A percentile compares a stretch with the other conserved stretches of the same genome.
Conservation (phyloP, 2,888 invertebrate species). For the Dioctria linearis region DNA sequence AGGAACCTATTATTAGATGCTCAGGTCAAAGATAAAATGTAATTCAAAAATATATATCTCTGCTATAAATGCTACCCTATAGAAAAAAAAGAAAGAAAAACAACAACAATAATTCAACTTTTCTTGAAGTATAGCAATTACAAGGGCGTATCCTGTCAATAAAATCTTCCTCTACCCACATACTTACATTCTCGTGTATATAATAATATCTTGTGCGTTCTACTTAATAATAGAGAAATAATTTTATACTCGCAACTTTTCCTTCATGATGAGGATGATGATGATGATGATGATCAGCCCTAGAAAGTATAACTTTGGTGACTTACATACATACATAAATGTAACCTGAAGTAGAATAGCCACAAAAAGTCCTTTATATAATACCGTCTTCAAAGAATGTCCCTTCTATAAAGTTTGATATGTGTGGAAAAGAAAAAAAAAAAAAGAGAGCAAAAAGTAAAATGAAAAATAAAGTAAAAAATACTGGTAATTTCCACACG, state of each 20-base stretch:
- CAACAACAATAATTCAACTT: slow-evolving; percentile 2
- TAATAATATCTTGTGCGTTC: slow-evolving; percentile 2
- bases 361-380: slow-evolving; percentile 36
- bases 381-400: slow-evolving; percentile 17
- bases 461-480: neutral
- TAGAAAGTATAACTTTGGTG: slow-evolving; percentile 36
- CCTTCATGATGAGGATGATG: slow-evolving; percentile 8
- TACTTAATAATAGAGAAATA: slow-evolving; percentile 30
- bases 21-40: no score
- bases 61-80: no score
- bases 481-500: slow-evolving; percentile 34
- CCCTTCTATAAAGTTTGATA: slow-evolving; percentile 30
- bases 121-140: slow-evolving; percentile 4
- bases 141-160: slow-evolving; percentile 2
- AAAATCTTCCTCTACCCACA: neutral
- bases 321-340: neutral
- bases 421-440: neutral
- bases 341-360: slow-evolving; percentile 35
- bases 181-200: neutral
- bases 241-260: slow-evolving; percentile 26
- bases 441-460: neutral
- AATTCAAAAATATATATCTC: no score
- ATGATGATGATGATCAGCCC: neutral
- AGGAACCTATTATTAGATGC: no score
- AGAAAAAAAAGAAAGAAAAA: no score